Evolutionary conservation across 1,140 invertebrate genomes (phyloP), one percentile per base, ranked within the genome.

Genomic region (Ceratitis capitata): DNA sequence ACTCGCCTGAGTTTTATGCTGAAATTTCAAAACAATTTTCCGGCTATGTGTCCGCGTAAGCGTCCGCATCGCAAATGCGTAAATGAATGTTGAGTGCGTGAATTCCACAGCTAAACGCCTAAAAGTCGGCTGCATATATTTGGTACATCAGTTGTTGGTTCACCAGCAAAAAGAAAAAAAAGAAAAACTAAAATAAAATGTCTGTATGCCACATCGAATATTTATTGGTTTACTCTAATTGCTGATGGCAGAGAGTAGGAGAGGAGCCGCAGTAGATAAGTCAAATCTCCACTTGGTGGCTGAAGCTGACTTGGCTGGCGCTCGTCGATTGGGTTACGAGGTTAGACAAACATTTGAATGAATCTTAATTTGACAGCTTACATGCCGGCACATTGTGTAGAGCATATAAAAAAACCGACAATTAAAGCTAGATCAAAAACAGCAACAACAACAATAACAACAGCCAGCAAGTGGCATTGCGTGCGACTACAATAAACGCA

Each of bases 291-390:
- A n/a, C n/a, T 1, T 23, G 19, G 19, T 56, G 51, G 3, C 23
- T 56, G n/a, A 14, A 14, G 51, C 23, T 56, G 51, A 9, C 23
- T 19, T 49, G 10, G 19, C 23, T 56, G 51, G n/a, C 51, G 51
- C 51, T 19, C 51, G 19, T 53, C n/a, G n/a, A n/a, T n/a, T 7
- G 47, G 9, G 51, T 53, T 53, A 35, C 61, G 61, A 35, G 32
- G 61, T 69, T 69, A 69, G 29, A 35, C 61, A 69, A 69, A 35
- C 61, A 69, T 69, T 69, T 69, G 61, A 69, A 69, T 69, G 61
- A 16, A 39, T 69, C 61, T 39, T 39, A 69, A 69, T 39, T 69
- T 69, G 61, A 69, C 61, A 69, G 61, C 32, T 69, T 69, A 69
- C 61, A 69, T 69, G 61, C 61, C 19, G 32, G 61, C 29, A 16